Base-by-base conservation (phyloP, 1,140 invertebrate species). In the Coelopa frigida region DNA sequence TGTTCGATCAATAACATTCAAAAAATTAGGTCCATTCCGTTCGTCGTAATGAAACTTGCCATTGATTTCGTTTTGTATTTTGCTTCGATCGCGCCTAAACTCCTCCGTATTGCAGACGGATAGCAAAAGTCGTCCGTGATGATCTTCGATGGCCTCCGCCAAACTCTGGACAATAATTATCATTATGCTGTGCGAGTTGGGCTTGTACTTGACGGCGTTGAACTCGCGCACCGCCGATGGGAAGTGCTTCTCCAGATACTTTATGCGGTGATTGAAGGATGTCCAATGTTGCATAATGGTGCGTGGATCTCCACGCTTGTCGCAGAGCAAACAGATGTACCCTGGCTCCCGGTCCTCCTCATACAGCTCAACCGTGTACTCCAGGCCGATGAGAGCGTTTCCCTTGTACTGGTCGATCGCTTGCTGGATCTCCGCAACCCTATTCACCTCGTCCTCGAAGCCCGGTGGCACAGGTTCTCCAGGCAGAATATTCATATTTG, bases 281-380 rank as follows among this genome's bases (percentile, higher is more conserved):
- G 78, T 80, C 55, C 87, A 74, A 61, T 88, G 85, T 37, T 78
- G 78, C 69, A 87, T 78, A 46, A 86, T 82, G 14, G 80, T 85
- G 22, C 83, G 73, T 24, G 79, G 79, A 67, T 85, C 82, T 20
- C 83, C 83, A 54, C 80, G 78, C 60, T 86, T 87, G 54, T 79
- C 76, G 68, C 85, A 89, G 32, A 87, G 71, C 48, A 83, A 75
- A 66, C 85, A 89, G 29, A 80, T 75, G 58, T 87, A 87, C 45
- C 74, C 72, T 1, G 83, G 82, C 57, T 84, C 81, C 45, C 67
- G 67, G 26, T 80, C 75, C 50, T 78, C 72, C 46, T 82, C 79
- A 20, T 78, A 72, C 50, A 85, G 59, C 64, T 87, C 85, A 10
- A 86, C 61, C 21, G 84, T 62, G 61, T 86, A 87, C 61, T 87